Evolutionary conservation across 2,113 vertebrate species (phyloP).

Genomic region (Sapayoa aenigma): DNA sequence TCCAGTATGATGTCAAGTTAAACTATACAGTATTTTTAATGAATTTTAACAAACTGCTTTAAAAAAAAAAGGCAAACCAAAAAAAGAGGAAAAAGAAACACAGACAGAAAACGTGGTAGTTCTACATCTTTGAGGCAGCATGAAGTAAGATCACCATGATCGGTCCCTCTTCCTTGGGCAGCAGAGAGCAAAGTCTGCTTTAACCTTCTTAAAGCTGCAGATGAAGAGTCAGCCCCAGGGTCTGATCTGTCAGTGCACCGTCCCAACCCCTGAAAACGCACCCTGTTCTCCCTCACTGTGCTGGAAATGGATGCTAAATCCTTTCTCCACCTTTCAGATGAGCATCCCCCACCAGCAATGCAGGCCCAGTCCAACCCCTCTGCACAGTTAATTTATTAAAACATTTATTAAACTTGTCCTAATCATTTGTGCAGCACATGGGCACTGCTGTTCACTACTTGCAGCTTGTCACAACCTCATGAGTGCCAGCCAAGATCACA

Average conservation of each 20-base stretch:
- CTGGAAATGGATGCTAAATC: background rate
- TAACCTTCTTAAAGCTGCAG: background rate
- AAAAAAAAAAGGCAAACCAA: slow-evolving; percentile 37
- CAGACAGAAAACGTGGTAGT: slow-evolving; percentile 35
- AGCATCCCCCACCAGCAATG: background rate
- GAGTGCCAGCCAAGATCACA: background rate
- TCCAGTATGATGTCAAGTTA: slow-evolving; percentile 60
- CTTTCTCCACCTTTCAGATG: background rate
- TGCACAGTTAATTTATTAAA: background rate
- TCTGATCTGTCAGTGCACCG: background rate
- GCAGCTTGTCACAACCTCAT: background rate
- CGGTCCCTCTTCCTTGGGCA: background rate
- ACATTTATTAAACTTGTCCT: background rate
- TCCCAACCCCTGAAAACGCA: background rate
- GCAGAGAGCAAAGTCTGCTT: background rate
- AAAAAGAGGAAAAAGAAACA: background rate
- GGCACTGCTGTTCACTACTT: background rate
- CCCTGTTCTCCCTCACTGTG: rapidly evolving
- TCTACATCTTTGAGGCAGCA: slow-evolving; percentile 58
- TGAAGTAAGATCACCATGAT: background rate
- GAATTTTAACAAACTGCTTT: slow-evolving; percentile 70
- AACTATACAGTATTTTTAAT: slow-evolving; percentile 71
- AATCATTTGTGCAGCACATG: background rate
- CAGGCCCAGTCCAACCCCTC: background rate
- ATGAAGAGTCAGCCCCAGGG: background rate